Percentiles rank a stretch among this genome's conserved stretches.
phyloP scores from a whole-genome alignment of 2,888 invertebrate species.

The Lobophora halterata region DNA sequence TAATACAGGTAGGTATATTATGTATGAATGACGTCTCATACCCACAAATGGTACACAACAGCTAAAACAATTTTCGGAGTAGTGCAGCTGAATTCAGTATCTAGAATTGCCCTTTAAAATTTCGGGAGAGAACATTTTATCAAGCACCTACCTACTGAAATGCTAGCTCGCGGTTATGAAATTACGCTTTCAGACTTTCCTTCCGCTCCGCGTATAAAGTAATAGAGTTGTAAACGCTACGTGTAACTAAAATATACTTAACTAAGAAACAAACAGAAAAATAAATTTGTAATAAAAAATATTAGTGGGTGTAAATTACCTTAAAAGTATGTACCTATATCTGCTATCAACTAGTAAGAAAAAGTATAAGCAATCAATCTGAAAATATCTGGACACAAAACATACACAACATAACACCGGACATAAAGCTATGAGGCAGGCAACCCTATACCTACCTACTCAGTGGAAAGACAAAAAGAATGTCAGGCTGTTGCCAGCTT shows the following conservation, averaged over 20 bases:
- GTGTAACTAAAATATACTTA: constrained; percentile 34
- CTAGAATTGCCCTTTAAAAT: constrained; percentile 32
- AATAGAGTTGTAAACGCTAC: constrained; percentile 41
- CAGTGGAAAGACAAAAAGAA: constrained; percentile 54
- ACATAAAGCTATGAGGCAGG: no score
- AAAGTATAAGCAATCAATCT: no score
- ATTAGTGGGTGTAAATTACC: no score
- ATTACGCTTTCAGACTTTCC: constrained; percentile 52
- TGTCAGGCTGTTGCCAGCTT: constrained; percentile 43
- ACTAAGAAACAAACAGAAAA: no score
- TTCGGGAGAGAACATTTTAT: constrained; percentile 53
- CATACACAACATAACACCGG: no score
- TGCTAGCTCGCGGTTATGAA: constrained; percentile 49
- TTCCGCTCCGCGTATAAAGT: constrained; percentile 38
- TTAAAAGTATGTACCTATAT: no score
- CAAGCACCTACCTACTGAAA: constrained; percentile 65
- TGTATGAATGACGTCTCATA: no score
- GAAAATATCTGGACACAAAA: no score
- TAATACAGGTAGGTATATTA: constrained; percentile 4
- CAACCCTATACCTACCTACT: constrained; percentile 18
- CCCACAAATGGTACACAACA: no score
- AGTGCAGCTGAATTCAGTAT: constrained; percentile 27
- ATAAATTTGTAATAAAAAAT: no score
- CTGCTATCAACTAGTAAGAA: no score
- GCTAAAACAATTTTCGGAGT: constrained; percentile 16